Evolutionary conservation across 2,888 invertebrate genomes (phyloP).

Genomic region (Tachina grossa): DNA sequence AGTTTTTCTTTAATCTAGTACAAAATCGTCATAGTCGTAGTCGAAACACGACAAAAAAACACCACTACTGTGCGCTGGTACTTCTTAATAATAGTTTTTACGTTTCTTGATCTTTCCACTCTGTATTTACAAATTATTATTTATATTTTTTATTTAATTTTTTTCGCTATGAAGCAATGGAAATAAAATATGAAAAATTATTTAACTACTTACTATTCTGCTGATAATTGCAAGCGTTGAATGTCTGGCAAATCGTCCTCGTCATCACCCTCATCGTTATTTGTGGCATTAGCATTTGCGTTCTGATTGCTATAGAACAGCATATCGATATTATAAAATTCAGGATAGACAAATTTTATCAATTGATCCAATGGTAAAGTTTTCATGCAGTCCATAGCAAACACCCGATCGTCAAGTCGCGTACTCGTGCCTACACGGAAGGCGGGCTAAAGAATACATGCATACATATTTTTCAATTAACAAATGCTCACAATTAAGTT

Average conservation of each 20-base stretch:
- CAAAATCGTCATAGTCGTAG: too few species aligned
- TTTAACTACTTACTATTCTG: slow-evolving; percentile 85
- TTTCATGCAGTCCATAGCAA: slow-evolving; percentile 97
- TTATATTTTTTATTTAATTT: too few species aligned
- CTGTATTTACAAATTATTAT: too few species aligned
- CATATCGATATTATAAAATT: slow-evolving; percentile 93
- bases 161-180: too few species aligned
- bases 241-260: slow-evolving; percentile 85
- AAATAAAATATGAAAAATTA: too few species aligned
- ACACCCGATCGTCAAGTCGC: slow-evolving; percentile 95
- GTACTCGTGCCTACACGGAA: slow-evolving; percentile 95
- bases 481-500: background rate
- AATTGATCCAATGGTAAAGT: slow-evolving; percentile 91
- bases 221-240: slow-evolving; percentile 92
- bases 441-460: slow-evolving; percentile 86
- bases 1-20: too few species aligned
- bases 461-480: background rate
- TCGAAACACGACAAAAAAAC: too few species aligned
- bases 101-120: too few species aligned
- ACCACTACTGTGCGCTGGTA: too few species aligned
- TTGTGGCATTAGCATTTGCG: slow-evolving; percentile 64
- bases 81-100: too few species aligned
- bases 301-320: slow-evolving; percentile 84
- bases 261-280: slow-evolving; percentile 77
- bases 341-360: slow-evolving; percentile 94